Evolutionary conservation across 92 coral and sea anemone genomes (phyloP).

Genomic region (Bergia sp.): DNA sequence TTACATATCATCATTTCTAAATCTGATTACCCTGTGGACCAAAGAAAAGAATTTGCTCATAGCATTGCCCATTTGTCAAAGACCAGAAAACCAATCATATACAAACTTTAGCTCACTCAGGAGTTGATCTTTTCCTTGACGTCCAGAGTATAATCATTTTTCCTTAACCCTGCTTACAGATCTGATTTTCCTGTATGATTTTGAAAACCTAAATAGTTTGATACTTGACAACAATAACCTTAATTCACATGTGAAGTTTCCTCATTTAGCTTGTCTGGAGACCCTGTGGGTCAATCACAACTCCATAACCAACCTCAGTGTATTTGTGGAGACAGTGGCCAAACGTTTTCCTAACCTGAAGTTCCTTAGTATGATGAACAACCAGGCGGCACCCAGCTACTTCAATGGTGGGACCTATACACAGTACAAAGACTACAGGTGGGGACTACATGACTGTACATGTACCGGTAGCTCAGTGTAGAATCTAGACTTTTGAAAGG

Average conservation of each 20-base stretch:
- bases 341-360: constrained; percentile 88
- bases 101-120: too few species aligned
- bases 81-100: too few species aligned
- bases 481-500: not conserved
- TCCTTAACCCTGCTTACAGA: constrained; percentile 65
- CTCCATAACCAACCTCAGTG: constrained; percentile 87
- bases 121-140: not conserved
- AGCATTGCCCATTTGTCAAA: too few species aligned
- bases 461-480: not conserved
- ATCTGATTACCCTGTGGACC: too few species aligned
- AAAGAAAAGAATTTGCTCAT: too few species aligned
- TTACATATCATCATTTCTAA: too few species aligned
- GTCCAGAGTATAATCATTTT: not conserved
- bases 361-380: constrained; percentile 94
- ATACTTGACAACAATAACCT: constrained; percentile 86
- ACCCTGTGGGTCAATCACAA: constrained; percentile 96
- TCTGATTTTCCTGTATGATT: constrained; percentile 74
- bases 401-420: constrained; percentile 93
- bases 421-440: constrained; percentile 98
- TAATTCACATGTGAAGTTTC: constrained; percentile 80
- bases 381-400: constrained; percentile 95
- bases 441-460: not conserved
- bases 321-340: constrained; percentile 87
- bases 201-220: constrained; percentile 70
- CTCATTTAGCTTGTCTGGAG: constrained; percentile 66